phyloP scores from a whole-genome alignment of 2,113 vertebrate genomes.

The Dolichotis patagonum region DNA sequence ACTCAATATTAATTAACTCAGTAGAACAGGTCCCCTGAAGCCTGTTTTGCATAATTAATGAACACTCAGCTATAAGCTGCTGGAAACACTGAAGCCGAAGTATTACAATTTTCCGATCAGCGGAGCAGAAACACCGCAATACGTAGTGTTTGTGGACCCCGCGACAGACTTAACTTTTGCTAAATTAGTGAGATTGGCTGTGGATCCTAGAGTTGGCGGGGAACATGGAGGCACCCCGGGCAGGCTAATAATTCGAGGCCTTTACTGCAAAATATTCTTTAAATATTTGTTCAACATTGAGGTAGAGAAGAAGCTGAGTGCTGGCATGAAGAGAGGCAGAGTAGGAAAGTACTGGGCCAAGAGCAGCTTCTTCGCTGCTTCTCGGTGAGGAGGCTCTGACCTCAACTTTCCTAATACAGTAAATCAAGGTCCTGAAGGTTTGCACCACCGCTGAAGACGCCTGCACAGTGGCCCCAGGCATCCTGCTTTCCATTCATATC shows the following conservation, averaged over 20 bases:
- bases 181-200: slow-evolving; percentile 60
- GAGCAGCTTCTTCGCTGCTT: neutral
- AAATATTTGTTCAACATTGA: slow-evolving; percentile 69
- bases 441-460: neutral
- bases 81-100: slow-evolving; percentile 75
- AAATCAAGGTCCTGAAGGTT: neutral
- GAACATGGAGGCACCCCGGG: neutral
- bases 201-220: slow-evolving; percentile 14
- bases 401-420: neutral
- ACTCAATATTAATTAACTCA: slow-evolving; percentile 80
- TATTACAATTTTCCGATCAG: slow-evolving; percentile 75
- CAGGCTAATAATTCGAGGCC: slow-evolving; percentile 31
- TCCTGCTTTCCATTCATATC: neutral
- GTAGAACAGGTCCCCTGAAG: slow-evolving; percentile 74
- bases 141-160: slow-evolving; percentile 69
- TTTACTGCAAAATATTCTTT: slow-evolving; percentile 57
- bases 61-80: slow-evolving; percentile 73
- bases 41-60: slow-evolving; percentile 82
- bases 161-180: slow-evolving; percentile 61
- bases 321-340: neutral
- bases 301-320: neutral
- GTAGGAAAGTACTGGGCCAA: neutral
- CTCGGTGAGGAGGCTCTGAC: neutral
- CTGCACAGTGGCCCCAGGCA: neutral
- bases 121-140: slow-evolving; percentile 73